Percentiles rank a stretch among this genome's conserved stretches.
Evolutionary conservation across 2,888 invertebrate genomes (phyloP).

Genomic region (Aethes cnicana): DNA sequence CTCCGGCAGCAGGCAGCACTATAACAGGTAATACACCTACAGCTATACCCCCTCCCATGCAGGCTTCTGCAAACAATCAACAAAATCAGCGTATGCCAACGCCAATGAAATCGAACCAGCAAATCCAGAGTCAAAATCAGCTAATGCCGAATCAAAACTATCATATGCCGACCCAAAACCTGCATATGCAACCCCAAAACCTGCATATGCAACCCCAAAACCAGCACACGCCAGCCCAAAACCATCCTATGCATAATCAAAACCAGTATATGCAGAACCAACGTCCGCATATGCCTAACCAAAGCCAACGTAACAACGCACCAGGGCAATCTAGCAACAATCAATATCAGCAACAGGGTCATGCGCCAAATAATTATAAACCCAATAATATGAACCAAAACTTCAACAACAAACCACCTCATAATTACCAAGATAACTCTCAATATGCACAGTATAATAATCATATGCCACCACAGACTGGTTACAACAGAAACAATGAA

Average conservation of each 20-base stretch:
- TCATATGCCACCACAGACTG: conserved; percentile 35
- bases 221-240: no score
- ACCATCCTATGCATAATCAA: no score
- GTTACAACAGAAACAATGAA: conserved; percentile 46
- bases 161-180: no score
- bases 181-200: conserved; percentile 33
- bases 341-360: conserved; percentile 38
- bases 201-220: no score
- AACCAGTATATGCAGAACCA: conserved; percentile 35
- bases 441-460: conserved; percentile 45
- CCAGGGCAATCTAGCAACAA: conserved; percentile 33
- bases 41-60: conserved; percentile 44
- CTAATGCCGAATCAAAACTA: no score
- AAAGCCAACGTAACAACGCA: conserved; percentile 33
- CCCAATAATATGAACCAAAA: conserved; percentile 18
- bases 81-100: no score
- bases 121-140: conserved; percentile 32
- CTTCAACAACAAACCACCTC: conserved; percentile 27
- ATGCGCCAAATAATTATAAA: conserved; percentile 31
- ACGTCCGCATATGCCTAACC: no score
- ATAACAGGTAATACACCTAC: conserved; percentile 43
- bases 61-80: conserved; percentile 40
- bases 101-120: no score
- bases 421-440: conserved; percentile 41
- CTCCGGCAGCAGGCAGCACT: conserved; percentile 43